Evolutionary conservation across 2,888 invertebrate genomes (phyloP), one percentile per base, ranked within the genome.

Genomic region (Acrocera orbiculus): DNA sequence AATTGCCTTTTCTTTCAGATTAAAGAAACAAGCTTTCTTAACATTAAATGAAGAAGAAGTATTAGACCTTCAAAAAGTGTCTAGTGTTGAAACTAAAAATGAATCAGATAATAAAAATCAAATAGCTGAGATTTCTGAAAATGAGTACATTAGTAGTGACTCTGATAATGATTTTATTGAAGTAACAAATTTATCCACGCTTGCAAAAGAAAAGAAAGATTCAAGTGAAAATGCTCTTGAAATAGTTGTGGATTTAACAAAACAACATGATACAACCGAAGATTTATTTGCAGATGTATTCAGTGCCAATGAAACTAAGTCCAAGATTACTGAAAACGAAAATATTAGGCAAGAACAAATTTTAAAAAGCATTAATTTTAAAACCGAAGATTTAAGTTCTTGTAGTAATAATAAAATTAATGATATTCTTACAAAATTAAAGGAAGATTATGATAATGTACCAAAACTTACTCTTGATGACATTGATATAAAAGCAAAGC

Each of bases 211-310:
- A 15, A 27, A 25, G 36, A 37, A 26, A 27, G 32, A 30, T 11
- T 17, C 13, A 24, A 24, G 23, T 26, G 17, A 43, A 33, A 16
- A 33, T 27, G 50, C 40, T 8, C 35, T 46, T 11, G 60, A 65
- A 47, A 56, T 67, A 37, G 46, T 58, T 38, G 56, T 70, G 16
- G 57, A 71, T 49, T 48, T 67, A 25, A 57, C 60, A 27, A 52
- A 67, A 36, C 50, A 58, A 39, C 44, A 56, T 13, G 49, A 56
- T 42, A 45, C 48, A 14, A 54, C 61, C 8, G 69, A 78, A 47
- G 77, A 78, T 55, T 63, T 81, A 37, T 81, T 81, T 61, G 71
- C 73, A n/a, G 80, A 80, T 58, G 54, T 80, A 37, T 80, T 79
- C n/a, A n/a, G n/a, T n/a, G n/a, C n/a, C 8, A 31, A 31, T 17